These are phyloP conservation scores for Pantherophis vulpinus DNA, from an alignment of 2,797 vertebrate species.

Conservation along the genomic window DNA sequence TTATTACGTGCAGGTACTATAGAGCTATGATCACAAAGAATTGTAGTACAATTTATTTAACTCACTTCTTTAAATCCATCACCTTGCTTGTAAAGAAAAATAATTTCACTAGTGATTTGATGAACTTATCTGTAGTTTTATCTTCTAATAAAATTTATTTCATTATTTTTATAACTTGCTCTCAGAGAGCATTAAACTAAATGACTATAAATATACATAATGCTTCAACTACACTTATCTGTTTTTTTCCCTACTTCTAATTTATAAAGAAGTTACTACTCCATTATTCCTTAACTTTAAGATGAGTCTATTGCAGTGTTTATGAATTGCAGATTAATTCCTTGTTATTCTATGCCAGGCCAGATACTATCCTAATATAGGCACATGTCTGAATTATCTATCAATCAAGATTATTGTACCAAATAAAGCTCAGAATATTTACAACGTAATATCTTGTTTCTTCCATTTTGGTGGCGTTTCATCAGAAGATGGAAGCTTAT, in stretches of 20 bases:
- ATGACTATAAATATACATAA: background rate
- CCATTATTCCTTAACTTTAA: background rate
- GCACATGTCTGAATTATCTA: background rate
- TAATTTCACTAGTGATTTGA: background rate
- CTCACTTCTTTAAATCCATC: background rate
- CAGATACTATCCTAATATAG: background rate
- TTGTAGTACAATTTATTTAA: conserved; percentile 13
- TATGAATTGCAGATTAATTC: background rate
- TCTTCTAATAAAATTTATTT: background rate
- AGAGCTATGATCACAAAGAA: background rate
- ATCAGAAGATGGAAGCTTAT: background rate
- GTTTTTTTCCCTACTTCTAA: background rate
- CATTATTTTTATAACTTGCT: background rate
- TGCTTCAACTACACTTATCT: background rate
- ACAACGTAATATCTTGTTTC: background rate
- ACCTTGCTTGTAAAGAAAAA: background rate
- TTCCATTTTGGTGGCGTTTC: background rate
- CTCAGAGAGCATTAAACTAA: background rate
- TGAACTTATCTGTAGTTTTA: background rate
- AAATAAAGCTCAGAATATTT: background rate
- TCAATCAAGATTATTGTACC: background rate
- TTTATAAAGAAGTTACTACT: background rate
- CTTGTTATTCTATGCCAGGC: background rate
- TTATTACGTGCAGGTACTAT: background rate
- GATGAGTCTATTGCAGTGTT: background rate